These are phyloP conservation scores for Chascanopsetta lugubris DNA, from an alignment of 2,113 vertebrate genomes.

Conservation along the genomic window DNA sequence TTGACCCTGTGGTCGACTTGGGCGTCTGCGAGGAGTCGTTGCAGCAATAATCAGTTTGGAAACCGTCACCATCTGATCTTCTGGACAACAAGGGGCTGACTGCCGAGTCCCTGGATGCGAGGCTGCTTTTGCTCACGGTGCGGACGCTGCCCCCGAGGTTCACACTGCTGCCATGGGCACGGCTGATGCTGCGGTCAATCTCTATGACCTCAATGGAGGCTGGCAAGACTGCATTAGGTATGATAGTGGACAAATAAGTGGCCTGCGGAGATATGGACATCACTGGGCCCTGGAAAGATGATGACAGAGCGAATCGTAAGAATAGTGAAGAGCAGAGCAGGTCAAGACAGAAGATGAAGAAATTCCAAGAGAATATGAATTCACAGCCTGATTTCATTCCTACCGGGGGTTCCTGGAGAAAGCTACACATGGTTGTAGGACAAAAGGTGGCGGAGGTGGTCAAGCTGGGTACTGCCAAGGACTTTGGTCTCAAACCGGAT, in stretches of 20 bases:
- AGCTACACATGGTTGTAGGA: conserved; percentile 49
- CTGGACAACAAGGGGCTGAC: conserved; percentile 87
- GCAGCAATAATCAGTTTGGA: conserved; percentile 61
- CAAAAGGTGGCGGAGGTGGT: conserved; percentile 75
- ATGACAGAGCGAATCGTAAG: not conserved
- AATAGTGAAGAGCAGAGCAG: not conserved
- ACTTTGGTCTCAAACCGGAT: conserved; percentile 86
- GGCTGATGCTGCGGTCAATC: conserved; percentile 80
- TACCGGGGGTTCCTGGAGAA: conserved; percentile 84
- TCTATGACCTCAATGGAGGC: conserved; percentile 92
- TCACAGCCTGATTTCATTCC: not conserved
- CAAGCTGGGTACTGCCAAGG: conserved; percentile 89
- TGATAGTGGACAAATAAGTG: conserved; percentile 96
- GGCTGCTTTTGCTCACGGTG: conserved; percentile 89
- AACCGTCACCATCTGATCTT: conserved; percentile 70
- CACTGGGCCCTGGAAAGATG: conserved; percentile 81
- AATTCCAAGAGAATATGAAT: not conserved
- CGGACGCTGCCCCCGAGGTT: conserved; percentile 74
- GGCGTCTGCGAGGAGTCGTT: conserved; percentile 65
- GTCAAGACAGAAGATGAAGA: not conserved
- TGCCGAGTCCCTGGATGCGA: conserved; percentile 64
- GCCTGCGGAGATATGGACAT: conserved; percentile 98
- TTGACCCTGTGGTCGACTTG: conserved; percentile 82
- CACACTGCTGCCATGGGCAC: conserved; percentile 42
- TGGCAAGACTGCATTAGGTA: conserved; percentile 92